These are phyloP conservation scores for Lepidochitona cinerea DNA, from an alignment of 2,888 invertebrate species.

Conservation along the genomic window DNA sequence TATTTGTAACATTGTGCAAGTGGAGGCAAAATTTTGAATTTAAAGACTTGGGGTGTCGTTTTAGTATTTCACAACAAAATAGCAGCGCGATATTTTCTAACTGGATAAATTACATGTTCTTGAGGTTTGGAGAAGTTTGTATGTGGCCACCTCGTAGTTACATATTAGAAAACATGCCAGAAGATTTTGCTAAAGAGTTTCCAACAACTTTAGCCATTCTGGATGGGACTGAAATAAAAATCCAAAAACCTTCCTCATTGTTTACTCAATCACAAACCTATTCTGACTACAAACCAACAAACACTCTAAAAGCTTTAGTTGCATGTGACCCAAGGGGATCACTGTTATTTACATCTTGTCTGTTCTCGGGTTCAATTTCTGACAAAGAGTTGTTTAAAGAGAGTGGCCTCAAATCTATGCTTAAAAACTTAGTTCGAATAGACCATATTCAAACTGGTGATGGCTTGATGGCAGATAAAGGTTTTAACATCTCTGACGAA, in stretches of 20 bases:
- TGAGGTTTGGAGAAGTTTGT: constrained; percentile 24
- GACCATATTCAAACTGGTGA: constrained; percentile 12
- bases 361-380: constrained; percentile 27
- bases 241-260: constrained; percentile 23
- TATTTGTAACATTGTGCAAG: constrained; percentile 22
- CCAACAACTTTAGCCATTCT: constrained; percentile 27
- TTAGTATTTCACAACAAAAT: constrained; percentile 19
- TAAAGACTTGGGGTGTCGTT: constrained; percentile 23
- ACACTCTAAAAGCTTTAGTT: constrained; percentile 30
- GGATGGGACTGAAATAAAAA: constrained; percentile 33
- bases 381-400: constrained; percentile 19
- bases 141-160: constrained; percentile 26
- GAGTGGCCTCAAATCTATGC: constrained; percentile 1
- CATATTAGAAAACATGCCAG: constrained; percentile 27
- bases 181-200: constrained; percentile 26
- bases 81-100: constrained; percentile 21
- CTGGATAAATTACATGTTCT: constrained; percentile 32
- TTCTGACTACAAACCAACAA: constrained; percentile 36
- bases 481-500: constrained; percentile 18
- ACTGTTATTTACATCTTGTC: too few species aligned
- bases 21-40: constrained; percentile 22
- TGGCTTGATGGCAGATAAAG: constrained; percentile 24
- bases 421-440: background rate
- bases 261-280: constrained; percentile 30
- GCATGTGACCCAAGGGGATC: constrained; percentile 32